phyloP scores from a whole-genome alignment of 2,888 invertebrate genomes.

The Congeria kusceri region DNA sequence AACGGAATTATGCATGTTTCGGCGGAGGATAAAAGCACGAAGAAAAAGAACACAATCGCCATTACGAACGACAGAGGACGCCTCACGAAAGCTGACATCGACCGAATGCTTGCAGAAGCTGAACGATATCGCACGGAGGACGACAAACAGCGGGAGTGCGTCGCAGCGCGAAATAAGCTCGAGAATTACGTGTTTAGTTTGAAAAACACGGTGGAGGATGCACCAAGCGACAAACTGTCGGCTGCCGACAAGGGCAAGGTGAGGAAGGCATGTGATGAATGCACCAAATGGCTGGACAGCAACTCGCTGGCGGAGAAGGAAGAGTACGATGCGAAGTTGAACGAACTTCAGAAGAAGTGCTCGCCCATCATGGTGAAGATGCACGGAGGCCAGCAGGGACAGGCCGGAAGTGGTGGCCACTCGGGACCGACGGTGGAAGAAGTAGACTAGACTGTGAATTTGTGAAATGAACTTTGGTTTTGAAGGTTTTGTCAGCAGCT shows the following conservation, averaged over 20 bases:
- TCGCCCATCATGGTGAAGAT: constrained; percentile 91
- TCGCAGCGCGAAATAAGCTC: constrained; percentile 76
- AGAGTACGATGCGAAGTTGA: constrained; percentile 92
- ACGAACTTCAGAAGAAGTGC: constrained; percentile 91
- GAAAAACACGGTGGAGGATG: constrained; percentile 88
- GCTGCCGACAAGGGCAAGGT: constrained; percentile 90
- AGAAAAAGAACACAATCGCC: constrained; percentile 92
- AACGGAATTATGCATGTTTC: constrained; percentile 90
- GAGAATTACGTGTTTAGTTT: constrained; percentile 78
- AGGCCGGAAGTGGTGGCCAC: constrained; percentile 69
- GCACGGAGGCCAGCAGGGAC: constrained; percentile 60
- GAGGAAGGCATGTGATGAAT: constrained; percentile 86
- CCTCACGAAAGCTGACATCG: constrained; percentile 94
- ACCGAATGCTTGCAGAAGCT: constrained; percentile 87
- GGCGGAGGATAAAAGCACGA: constrained; percentile 90
- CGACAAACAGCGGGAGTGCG: constrained; percentile 77
- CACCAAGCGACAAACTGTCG: constrained; percentile 87
- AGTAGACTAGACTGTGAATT: constrained; percentile 86
- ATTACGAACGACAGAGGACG: constrained; percentile 94
- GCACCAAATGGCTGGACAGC: constrained; percentile 92
- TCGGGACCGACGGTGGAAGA: constrained; percentile 88
- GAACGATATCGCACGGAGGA: constrained; percentile 82
- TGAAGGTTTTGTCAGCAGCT: no score
- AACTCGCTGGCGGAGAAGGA: constrained; percentile 91
- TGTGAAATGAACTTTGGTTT: no score